Percentiles rank a stretch among this genome's conserved stretches.
Evolutionary conservation across 1,140 invertebrate species (phyloP).

Genomic region (Conus ventricosus): DNA sequence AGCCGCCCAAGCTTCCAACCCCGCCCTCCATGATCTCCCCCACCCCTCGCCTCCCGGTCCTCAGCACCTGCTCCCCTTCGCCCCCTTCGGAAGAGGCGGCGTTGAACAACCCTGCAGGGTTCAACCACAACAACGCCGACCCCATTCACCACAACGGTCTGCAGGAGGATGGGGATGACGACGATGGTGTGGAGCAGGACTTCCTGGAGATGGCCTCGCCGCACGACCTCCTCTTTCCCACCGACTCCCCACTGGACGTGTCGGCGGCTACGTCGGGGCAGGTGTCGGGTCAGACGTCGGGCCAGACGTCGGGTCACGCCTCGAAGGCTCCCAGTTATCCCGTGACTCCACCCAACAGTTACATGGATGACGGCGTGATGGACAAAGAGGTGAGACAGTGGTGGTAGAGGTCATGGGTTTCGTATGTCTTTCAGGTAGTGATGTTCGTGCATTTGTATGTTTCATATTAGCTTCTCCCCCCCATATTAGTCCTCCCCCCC

Average conservation of each 20-base stretch:
- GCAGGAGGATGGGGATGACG: neutral
- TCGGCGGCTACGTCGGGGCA: conserved; percentile 28
- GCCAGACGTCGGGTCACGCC: conserved; percentile 47
- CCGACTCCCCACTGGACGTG: conserved; percentile 36
- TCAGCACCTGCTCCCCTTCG: neutral
- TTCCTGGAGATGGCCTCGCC: conserved; percentile 19
- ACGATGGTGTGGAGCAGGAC: conserved; percentile 29
- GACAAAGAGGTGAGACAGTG: conserved; percentile 38
- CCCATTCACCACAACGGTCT: neutral
- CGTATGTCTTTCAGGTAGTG: neutral
- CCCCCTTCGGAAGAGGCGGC: neutral
- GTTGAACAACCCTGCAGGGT: neutral
- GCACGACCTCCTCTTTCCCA: conserved; percentile 30
- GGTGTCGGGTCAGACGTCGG: conserved; percentile 37
- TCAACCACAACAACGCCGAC: neutral
- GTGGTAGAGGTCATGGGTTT: neutral
- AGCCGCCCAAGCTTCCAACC: too few species aligned
- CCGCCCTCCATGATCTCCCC: neutral
- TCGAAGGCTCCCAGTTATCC: conserved; percentile 61
- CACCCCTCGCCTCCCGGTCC: neutral
- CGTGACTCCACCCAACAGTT: conserved; percentile 67
- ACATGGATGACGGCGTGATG: conserved; percentile 56
- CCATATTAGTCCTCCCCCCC: too few species aligned
- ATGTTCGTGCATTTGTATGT: neutral
- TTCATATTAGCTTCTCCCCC: neutral